A percentile compares a stretch with the other conserved stretches of the same genome.
These are phyloP conservation scores for Merluccius polli DNA, from an alignment of 2,797 vertebrate genomes.

Conservation along the genomic window DNA sequence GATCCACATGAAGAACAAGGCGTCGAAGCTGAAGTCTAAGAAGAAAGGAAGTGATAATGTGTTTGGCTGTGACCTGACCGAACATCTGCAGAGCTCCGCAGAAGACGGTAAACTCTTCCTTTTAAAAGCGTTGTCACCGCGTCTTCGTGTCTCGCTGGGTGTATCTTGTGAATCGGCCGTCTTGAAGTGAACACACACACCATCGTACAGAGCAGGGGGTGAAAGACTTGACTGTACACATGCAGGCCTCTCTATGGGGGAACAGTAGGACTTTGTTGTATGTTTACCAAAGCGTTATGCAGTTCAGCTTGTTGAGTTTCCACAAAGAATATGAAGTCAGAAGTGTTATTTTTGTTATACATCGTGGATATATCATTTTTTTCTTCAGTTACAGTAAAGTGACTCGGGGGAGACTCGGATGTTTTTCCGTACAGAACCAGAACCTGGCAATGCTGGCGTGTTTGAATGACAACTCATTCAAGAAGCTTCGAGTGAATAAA, in stretches of 20 bases:
- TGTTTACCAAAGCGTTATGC: neutral
- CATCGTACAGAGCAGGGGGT: neutral
- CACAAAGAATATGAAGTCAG: neutral
- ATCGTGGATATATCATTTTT: neutral
- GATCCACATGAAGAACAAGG: constrained; percentile 99
- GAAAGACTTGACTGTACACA: neutral
- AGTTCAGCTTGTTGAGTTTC: neutral
- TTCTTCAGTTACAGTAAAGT: neutral
- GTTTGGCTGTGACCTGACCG: constrained; percentile 95
- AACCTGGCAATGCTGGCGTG: constrained; percentile 25
- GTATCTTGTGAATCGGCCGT: neutral
- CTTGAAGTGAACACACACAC: neutral
- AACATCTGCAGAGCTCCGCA: constrained; percentile 91
- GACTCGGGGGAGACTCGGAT: neutral
- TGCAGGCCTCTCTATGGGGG: neutral
- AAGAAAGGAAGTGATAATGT: constrained; percentile 89
- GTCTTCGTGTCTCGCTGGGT: neutral
- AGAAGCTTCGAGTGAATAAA: constrained; percentile 45
- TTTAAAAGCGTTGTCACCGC: neutral
- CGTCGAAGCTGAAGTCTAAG: constrained; percentile 92
- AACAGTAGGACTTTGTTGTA: neutral
- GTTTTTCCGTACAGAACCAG: neutral
- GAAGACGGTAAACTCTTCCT: constrained; percentile 84
- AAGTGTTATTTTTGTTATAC: neutral
- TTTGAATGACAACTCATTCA: constrained; percentile 54